Evolutionary conservation across 2,113 vertebrate species (phyloP).

Genomic region (Poecile atricapillus): DNA sequence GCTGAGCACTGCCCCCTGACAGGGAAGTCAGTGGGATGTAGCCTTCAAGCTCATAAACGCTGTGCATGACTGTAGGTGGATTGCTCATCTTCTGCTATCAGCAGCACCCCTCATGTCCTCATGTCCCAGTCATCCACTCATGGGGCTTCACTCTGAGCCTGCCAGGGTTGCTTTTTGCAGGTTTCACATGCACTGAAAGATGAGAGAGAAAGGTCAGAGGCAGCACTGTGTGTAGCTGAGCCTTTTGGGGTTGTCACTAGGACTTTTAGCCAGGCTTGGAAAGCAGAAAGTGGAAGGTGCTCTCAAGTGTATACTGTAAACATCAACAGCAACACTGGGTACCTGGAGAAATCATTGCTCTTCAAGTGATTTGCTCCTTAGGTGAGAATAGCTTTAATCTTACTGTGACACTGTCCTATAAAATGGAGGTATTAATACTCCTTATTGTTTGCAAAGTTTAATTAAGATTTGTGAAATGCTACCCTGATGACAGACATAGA

Average conservation of each 20-base stretch:
- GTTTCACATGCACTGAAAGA: not conserved
- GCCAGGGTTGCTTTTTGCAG: not conserved
- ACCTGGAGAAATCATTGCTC: not conserved
- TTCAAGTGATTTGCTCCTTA: not conserved
- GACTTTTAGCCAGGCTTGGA: not conserved
- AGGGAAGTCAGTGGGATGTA: not conserved
- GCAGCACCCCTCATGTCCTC: not conserved
- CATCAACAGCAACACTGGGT: fast-evolving
- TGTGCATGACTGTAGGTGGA: not conserved
- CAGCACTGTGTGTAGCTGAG: not conserved
- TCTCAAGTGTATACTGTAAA: not conserved
- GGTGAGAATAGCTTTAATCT: not conserved
- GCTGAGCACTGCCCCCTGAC: not conserved
- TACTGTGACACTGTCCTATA: not conserved
- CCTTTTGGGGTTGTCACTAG: not conserved
- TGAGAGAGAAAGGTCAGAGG: not conserved
- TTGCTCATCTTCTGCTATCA: not conserved
- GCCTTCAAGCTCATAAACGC: not conserved
- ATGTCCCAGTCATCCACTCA: not conserved
- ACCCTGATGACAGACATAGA: not conserved
- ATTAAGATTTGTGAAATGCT: not conserved
- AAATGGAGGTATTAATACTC: not conserved
- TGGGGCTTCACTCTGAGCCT: not conserved
- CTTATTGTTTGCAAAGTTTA: not conserved
- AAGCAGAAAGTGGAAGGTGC: not conserved